phyloP scores from a whole-genome alignment of 2,113 vertebrate species.

The Nibea coibor region DNA sequence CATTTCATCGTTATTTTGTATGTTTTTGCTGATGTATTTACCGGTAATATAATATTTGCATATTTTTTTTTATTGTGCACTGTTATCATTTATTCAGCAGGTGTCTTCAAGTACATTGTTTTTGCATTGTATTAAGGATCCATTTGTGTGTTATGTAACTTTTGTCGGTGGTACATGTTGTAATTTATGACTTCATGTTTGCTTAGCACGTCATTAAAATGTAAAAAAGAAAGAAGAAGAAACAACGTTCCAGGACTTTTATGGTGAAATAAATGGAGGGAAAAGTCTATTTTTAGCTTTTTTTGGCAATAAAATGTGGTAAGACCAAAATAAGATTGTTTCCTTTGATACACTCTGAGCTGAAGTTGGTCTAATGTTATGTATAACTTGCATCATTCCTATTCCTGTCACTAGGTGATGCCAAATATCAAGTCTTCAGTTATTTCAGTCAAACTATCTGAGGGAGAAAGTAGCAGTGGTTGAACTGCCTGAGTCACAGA shows the following conservation, averaged over 20 bases:
- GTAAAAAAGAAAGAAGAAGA: background rate
- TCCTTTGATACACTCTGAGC: constrained; percentile 3
- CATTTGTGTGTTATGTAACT: constrained; percentile 59
- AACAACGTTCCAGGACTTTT: constrained; percentile 16
- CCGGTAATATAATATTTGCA: constrained; percentile 36
- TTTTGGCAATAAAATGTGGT: constrained; percentile 48
- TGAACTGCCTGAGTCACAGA: background rate
- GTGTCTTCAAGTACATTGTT: constrained; percentile 53
- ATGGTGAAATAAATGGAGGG: constrained; percentile 19
- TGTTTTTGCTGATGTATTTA: constrained; percentile 54
- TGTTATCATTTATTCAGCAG: constrained; percentile 60
- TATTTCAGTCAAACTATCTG: background rate
- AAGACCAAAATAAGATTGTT: constrained; percentile 8
- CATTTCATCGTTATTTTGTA: constrained; percentile 39
- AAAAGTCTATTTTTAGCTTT: constrained; percentile 17
- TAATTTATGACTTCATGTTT: constrained; percentile 71
- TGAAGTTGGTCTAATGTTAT: background rate
- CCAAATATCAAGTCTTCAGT: constrained; percentile 2
- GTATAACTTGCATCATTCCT: background rate
- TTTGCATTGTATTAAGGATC: constrained; percentile 55
- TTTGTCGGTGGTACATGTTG: constrained; percentile 72
- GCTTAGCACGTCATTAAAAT: constrained; percentile 62
- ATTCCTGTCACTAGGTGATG: constrained; percentile 58
- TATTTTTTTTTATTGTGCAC: constrained; percentile 55
- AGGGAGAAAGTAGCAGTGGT: background rate